Evolutionary conservation across 2,888 invertebrate species (phyloP).

Genomic region (Escarpia spicata): DNA sequence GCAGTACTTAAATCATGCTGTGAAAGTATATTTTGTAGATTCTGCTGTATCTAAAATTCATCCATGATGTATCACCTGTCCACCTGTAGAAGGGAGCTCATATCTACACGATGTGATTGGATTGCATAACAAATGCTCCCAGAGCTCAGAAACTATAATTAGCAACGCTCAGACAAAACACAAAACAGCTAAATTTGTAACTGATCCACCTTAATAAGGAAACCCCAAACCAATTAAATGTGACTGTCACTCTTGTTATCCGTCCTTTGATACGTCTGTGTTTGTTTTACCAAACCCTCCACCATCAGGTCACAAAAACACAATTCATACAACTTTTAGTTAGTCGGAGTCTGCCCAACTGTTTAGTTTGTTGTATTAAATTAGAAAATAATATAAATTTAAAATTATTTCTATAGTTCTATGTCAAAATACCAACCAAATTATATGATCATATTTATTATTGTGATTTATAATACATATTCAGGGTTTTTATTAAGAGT

Average conservation of each 20-base stretch:
- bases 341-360: too few species aligned
- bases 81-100: too few species aligned
- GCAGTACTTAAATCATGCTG: too few species aligned
- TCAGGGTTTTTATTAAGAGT: too few species aligned
- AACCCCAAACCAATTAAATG: neutral
- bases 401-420: neutral
- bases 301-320: neutral
- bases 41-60: too few species aligned
- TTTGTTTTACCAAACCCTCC: neutral
- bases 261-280: neutral
- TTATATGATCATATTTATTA: too few species aligned
- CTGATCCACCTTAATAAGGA: neutral
- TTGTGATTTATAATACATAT: too few species aligned
- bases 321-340: neutral
- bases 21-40: too few species aligned
- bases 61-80: too few species aligned
- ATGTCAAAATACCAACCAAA: neutral
- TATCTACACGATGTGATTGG: too few species aligned
- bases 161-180: neutral
- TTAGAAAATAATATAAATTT: neutral
- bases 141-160: neutral
- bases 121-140: too few species aligned
- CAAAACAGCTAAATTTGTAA: neutral
- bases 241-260: neutral
- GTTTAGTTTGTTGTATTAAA: neutral